Conservation (phyloP, 2,888 invertebrate species). For the Acanthosepion lycidas region DNA sequence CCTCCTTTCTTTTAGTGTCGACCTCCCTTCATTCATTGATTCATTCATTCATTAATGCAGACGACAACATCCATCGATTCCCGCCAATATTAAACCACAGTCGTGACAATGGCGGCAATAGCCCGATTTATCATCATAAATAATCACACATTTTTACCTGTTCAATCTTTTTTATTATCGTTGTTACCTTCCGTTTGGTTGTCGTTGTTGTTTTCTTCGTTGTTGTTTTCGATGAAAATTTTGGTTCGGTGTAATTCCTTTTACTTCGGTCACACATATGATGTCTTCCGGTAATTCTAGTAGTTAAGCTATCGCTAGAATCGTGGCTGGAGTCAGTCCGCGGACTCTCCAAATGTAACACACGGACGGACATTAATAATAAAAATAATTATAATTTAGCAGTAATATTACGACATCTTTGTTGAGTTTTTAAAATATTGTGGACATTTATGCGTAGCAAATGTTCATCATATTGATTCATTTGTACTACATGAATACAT, state of each 20-base stretch:
- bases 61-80: not conserved
- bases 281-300: not conserved
- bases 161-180: not conserved
- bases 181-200: not conserved
- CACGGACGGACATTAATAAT: not conserved
- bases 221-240: not conserved
- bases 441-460: not conserved
- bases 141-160: not conserved
- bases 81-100: not conserved
- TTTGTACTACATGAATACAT: not conserved
- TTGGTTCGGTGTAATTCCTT: not conserved
- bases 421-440: not conserved
- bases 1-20: not conserved
- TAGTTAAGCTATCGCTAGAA: not conserved
- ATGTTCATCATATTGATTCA: not conserved
- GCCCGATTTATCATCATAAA: not conserved
- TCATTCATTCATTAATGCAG: slow-evolving; percentile 33
- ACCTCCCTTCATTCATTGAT: slow-evolving; percentile 1
- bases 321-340: not conserved
- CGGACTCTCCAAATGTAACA: not conserved
- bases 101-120: not conserved
- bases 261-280: not conserved
- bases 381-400: not conserved
- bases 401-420: not conserved
- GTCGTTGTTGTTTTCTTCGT: slow-evolving; percentile 33